Evolutionary conservation across 2,113 vertebrate species (phyloP).

Genomic region (Nansenia antarctica): DNA sequence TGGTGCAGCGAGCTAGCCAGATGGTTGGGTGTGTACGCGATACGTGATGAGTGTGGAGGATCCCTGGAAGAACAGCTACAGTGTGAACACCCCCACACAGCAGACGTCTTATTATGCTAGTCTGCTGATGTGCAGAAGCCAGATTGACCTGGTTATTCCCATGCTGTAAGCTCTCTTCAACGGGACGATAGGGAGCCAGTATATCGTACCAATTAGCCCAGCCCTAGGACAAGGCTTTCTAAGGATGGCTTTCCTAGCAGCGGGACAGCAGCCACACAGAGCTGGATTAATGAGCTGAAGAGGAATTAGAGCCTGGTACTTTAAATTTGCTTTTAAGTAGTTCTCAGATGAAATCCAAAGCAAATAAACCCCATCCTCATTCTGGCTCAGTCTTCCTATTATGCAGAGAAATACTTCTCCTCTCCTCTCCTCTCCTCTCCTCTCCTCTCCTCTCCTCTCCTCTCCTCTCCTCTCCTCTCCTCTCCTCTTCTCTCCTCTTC

Average conservation of each 20-base stretch:
- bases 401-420: background rate
- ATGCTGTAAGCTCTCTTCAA: background rate
- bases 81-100: too few relatives aligned
- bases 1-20: too few relatives aligned
- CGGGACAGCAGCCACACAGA: background rate
- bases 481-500: too few relatives aligned
- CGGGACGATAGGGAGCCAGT: background rate
- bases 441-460: background rate
- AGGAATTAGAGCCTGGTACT: slow-evolving; percentile 13
- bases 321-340: slow-evolving; percentile 1
- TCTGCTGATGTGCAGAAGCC: too few relatives aligned
- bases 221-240: slow-evolving; percentile 6
- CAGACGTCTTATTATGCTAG: too few relatives aligned
- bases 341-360: background rate
- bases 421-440: background rate
- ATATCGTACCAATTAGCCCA: slow-evolving; percentile 14
- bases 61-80: too few relatives aligned
- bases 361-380: background rate
- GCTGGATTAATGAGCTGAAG: slow-evolving; percentile 13
- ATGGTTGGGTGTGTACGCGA: too few relatives aligned
- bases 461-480: background rate
- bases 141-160: background rate
- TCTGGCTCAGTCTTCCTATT: background rate
- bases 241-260: background rate
- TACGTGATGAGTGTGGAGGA: too few relatives aligned